Conservation (phyloP, 2,113 vertebrate species). For the Cyphomyrus plagiostoma region DNA sequence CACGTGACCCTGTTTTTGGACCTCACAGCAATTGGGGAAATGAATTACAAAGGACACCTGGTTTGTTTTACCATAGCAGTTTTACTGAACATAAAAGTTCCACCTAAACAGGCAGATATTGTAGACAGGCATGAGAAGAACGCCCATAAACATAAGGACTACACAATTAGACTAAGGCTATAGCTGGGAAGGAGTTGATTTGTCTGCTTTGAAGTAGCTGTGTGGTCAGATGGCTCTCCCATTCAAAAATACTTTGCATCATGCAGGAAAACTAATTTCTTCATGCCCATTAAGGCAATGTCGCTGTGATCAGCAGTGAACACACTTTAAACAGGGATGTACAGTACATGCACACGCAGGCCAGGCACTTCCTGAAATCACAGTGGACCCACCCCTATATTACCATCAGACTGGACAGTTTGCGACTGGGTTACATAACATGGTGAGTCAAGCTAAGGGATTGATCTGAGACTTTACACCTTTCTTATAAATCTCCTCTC, state of each 20-base stretch:
- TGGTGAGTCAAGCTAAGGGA: background rate
- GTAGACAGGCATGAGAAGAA: background rate
- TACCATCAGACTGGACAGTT: background rate
- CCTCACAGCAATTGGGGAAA: background rate
- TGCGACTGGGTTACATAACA: background rate
- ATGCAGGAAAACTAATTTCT: background rate
- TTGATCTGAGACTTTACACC: background rate
- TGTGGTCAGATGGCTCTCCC: background rate
- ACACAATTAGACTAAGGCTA: background rate
- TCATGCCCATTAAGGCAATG: background rate
- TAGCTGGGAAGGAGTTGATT: background rate
- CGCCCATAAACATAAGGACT: background rate
- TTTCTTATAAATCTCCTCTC: background rate
- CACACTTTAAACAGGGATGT: background rate
- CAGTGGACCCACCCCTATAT: background rate
- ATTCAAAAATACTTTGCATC: slow-evolving; percentile 6
- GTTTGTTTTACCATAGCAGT: background rate
- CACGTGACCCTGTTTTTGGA: background rate
- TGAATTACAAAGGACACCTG: background rate
- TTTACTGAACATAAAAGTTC: background rate
- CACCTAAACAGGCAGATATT: background rate
- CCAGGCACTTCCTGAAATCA: background rate
- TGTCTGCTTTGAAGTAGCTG: background rate
- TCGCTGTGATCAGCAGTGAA: background rate
- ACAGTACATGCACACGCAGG: background rate